Evolutionary conservation across 2,797 vertebrate species (phyloP).

Genomic region (Acipenser transmontanus): DNA sequence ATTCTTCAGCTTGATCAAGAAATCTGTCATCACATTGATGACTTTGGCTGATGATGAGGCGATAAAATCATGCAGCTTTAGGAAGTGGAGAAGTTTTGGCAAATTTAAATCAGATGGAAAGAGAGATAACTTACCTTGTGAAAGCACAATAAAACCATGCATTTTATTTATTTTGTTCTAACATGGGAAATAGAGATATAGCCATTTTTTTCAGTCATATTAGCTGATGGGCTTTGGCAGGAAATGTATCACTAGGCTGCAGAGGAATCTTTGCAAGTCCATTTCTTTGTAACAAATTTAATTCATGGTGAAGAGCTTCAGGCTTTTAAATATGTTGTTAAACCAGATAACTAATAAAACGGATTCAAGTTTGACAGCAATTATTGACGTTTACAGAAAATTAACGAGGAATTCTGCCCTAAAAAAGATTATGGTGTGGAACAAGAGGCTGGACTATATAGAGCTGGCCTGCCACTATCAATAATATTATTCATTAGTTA

Average conservation of each 20-base stretch:
- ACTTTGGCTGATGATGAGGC: no score
- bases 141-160: no score
- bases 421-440: conserved; percentile 6
- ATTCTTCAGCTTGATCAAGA: background rate
- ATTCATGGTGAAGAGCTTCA: conserved; percentile 25
- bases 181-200: conserved; percentile 13
- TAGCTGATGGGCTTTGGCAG: conserved; percentile 33
- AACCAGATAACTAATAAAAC: conserved; percentile 20
- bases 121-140: no score
- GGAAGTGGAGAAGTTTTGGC: no score
- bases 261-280: conserved; percentile 24
- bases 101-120: no score
- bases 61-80: no score
- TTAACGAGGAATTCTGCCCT: conserved; percentile 3
- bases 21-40: no score
- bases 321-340: conserved; percentile 20
- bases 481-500: no score
- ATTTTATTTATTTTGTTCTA: no score
- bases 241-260: conserved; percentile 11
- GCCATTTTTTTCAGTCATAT: conserved; percentile 23
- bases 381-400: conserved; percentile 17
- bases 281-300: conserved; percentile 26
- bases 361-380: conserved; percentile 12
- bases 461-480: no score
- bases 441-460: no score